phyloP scores from a whole-genome alignment of 2,888 invertebrate species.

The Acanthosepion pharaonis region DNA sequence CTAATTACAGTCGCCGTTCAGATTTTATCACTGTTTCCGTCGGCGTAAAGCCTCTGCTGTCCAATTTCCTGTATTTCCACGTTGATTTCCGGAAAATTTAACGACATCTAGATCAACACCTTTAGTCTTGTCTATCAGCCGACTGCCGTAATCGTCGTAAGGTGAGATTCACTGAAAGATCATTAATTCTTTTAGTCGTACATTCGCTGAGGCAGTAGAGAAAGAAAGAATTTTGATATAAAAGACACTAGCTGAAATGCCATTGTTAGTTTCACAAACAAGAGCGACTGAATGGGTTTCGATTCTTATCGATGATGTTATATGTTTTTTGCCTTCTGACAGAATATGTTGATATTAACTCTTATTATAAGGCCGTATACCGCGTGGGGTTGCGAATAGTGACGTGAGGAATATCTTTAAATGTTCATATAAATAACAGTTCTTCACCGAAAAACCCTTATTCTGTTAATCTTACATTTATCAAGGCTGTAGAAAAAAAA shows the following conservation, averaged over 20 bases:
- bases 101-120: conserved; percentile 14
- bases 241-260: too few species aligned
- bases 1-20: not conserved
- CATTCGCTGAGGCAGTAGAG: not conserved
- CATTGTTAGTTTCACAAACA: too few species aligned
- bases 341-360: too few species aligned
- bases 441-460: not conserved
- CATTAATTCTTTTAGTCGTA: not conserved
- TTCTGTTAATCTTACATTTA: not conserved
- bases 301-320: too few species aligned
- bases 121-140: not conserved
- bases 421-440: too few species aligned
- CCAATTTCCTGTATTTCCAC: not conserved
- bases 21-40: not conserved
- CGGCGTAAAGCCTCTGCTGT: not conserved
- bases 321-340: too few species aligned
- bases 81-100: conserved; percentile 33
- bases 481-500: not conserved
- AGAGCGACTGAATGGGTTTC: too few species aligned
- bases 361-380: too few species aligned
- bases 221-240: not conserved
- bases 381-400: too few species aligned
- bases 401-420: too few species aligned
- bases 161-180: not conserved
- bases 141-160: too few species aligned